Evolutionary conservation across 35 echinoderm and acorn worm genomes (phyloP), one percentile per base, ranked within the genome.

Genomic region (Amphiura filiformis): DNA sequence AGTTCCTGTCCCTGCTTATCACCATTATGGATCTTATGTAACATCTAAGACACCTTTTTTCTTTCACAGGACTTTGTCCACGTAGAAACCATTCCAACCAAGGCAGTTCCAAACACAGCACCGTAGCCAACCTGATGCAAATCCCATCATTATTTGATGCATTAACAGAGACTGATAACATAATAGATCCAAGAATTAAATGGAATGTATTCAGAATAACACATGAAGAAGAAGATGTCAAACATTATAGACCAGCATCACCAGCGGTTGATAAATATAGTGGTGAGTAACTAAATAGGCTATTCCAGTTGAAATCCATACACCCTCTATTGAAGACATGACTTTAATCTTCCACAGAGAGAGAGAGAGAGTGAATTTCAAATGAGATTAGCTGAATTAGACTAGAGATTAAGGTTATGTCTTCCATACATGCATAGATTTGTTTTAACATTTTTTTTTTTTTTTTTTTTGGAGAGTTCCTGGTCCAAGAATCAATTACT

Each of bases 91-190:
- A 85, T 1, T 37, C 35, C 30, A 31, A 56, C 31, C 56, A 36
- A 0, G 47, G 47, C 20, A 13, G 35, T 18, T 70, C 49, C 34
- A 56, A 37, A 32, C 83, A 33, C 49, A 85, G 83, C 56, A 85
- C 83, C 35, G 47, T 85, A 33, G 31, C 64, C 23, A 61, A 85
- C 15, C 83, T 85, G 20, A 61, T n/a, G 32, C 56, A 47, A 3
- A 18, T 85, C 13, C 49, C 56, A 20, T 85, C 83, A 23, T 40
- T 85, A 14, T 85, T 85, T 61, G 35, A 85, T 18, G 83, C 83
- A n/a, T 36, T 85, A 32, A 85, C 83, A 7, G 37, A 61, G 34
- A 2, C 64, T 13, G 83, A 85, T 26, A 61, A 32, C 14, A 65
- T 56, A 13, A 56, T 65, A 20, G 83, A 85, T 9, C 47, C 83